Evolutionary conservation across 1,140 invertebrate genomes (phyloP).

Genomic region (Calephelis nemesis): DNA sequence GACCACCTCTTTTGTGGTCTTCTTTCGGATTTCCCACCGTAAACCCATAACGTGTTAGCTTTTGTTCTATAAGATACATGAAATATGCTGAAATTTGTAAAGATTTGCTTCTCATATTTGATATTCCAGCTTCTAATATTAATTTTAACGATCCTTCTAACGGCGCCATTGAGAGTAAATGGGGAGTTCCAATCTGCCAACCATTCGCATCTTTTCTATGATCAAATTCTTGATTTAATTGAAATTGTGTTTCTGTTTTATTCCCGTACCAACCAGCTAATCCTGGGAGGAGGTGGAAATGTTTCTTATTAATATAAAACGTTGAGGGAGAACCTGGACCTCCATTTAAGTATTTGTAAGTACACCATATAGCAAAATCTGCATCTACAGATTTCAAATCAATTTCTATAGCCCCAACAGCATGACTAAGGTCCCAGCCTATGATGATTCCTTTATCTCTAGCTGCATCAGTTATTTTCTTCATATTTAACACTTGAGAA

Average conservation of each 20-base stretch:
- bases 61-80: constrained; percentile 61
- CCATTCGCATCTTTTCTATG: constrained; percentile 54
- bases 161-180: constrained; percentile 50
- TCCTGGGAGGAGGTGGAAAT: constrained; percentile 51
- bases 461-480: constrained; percentile 50
- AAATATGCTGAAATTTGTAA: constrained; percentile 58
- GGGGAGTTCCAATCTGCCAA: constrained; percentile 62
- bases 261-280: constrained; percentile 66
- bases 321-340: constrained; percentile 54
- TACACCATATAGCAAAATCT: constrained; percentile 68
- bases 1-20: constrained; percentile 56
- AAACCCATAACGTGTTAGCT: constrained; percentile 47
- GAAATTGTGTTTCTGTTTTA: constrained; percentile 54
- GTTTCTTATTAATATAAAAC: constrained; percentile 61
- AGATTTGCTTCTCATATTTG: constrained; percentile 56
- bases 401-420: constrained; percentile 49
- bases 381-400: constrained; percentile 52
- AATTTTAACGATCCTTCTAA: constrained; percentile 57
- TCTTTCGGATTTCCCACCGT: constrained; percentile 50
- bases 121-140: constrained; percentile 51
- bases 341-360: constrained; percentile 67
- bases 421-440: constrained; percentile 66
- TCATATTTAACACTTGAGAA: constrained; percentile 60
- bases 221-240: constrained; percentile 58
- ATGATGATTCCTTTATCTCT: constrained; percentile 50